Evolutionary conservation across 2,888 invertebrate genomes (phyloP), one percentile per base, ranked within the genome.

Genomic region (Biston stratarius): DNA sequence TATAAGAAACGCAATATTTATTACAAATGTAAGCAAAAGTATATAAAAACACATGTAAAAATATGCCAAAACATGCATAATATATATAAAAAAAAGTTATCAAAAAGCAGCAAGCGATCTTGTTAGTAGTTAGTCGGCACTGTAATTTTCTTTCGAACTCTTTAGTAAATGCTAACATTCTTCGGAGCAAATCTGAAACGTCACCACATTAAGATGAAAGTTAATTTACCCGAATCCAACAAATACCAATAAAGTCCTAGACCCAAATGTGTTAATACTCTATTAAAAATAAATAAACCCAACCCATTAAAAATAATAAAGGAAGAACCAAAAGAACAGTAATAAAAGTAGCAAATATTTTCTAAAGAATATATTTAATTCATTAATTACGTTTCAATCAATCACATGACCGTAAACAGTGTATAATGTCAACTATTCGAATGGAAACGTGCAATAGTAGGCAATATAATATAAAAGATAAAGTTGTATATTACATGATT

Each of bases 141-240:
- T 33, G 53, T 73, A 59, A 69, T 61, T 47, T 62, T 36, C 15
- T 38, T 61, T 63, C 59, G 56, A 58, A 14, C 61, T 52, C 49
- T 74, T 89, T 84, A 94, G 81, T 84, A 94, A 79, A 94, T 94
- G 79, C 91, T 93, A 82, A 94, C 90, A 85, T 93, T 93, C 89
- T 93, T 93, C 78, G 94, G 94, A 75, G 89, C 93, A 82, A 94
- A 94, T 92, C 94, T 94, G 94, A 77, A 91, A 92, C 45, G 57
- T 70, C 67, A 68, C 64, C 55, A 69, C 42, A 55, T 71, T 58
- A 64, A 44, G 33, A 57, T 60, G 58, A 52, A 64, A 59, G 12
- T 38, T 10, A 72, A 65, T 64, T 66, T 66, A 62, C 40, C 24
- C 15, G 9, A 38, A 38, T 9, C 38, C 38, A 38, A 38, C 6